Evolutionary conservation across 2,113 vertebrate genomes (phyloP).

Genomic region (Donacobius atricapilla): DNA sequence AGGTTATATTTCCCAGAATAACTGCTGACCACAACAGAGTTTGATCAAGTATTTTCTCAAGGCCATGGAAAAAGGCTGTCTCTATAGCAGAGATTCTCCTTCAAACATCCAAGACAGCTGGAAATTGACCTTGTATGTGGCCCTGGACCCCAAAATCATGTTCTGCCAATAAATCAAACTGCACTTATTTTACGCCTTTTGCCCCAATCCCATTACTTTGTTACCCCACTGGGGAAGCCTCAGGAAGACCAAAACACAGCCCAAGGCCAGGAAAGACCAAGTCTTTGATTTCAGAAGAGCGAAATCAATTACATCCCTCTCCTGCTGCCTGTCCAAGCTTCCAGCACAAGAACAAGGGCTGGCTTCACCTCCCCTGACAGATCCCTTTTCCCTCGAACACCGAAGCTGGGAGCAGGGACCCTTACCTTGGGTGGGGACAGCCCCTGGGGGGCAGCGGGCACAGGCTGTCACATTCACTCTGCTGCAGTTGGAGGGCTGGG

Average conservation of each 20-base stretch:
- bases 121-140: neutral
- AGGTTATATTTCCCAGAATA: neutral
- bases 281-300: neutral
- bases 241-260: neutral
- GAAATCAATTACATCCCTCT: neutral
- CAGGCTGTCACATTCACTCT: slow-evolving; percentile 76
- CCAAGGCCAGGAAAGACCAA: neutral
- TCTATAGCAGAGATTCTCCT: neutral
- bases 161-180: neutral
- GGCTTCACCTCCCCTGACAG: neutral
- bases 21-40: neutral
- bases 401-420: accelerated
- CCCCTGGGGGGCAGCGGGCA: slow-evolving; percentile 76
- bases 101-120: accelerated
- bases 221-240: neutral
- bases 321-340: neutral
- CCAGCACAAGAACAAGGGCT: neutral
- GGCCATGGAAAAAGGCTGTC: neutral
- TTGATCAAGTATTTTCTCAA: neutral
- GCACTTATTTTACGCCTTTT: neutral
- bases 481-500: slow-evolving; percentile 70
- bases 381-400: neutral
- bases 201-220: neutral
- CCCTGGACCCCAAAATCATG: neutral
- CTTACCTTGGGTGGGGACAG: slow-evolving; percentile 70